Percentiles rank a stretch among this genome's conserved stretches.
phyloP scores from a whole-genome alignment of 2,113 vertebrate species.

The Misgurnus mizolepis region DNA sequence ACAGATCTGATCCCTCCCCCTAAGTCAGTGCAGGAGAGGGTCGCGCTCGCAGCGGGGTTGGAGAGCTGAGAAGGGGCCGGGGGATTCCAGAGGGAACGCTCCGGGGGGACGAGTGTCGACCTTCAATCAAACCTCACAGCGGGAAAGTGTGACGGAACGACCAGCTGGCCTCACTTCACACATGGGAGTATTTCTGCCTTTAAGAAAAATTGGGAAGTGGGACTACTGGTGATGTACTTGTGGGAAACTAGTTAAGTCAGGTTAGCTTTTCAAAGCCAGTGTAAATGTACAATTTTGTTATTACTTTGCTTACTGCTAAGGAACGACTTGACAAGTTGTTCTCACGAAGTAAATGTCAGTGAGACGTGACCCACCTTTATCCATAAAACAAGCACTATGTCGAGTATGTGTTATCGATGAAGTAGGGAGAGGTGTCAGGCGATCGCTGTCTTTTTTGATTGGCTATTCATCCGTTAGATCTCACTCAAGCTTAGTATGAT shows the following conservation, averaged over 20 bases:
- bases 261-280: too few relatives aligned
- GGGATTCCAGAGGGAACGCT: conserved; percentile 23
- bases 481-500: neutral
- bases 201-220: neutral
- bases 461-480: neutral
- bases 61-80: conserved; percentile 42
- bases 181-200: conserved; percentile 11
- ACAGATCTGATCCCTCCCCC: conserved; percentile 48
- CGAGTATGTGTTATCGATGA: neutral
- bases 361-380: neutral
- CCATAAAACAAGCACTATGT: too few relatives aligned
- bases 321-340: neutral
- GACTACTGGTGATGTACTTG: neutral
- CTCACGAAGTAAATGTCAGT: neutral
- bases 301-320: too few relatives aligned
- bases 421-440: neutral
- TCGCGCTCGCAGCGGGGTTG: conserved; percentile 32
- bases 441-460: neutral
- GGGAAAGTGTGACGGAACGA: conserved; percentile 37
- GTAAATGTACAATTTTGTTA: too few relatives aligned
- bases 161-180: conserved; percentile 49
- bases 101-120: conserved; percentile 2
- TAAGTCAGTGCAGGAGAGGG: conserved; percentile 43
- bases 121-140: conserved; percentile 43
- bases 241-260: too few relatives aligned